Base-by-base conservation (phyloP, 2,113 vertebrate species). In the Brevimyrus niger region DNA sequence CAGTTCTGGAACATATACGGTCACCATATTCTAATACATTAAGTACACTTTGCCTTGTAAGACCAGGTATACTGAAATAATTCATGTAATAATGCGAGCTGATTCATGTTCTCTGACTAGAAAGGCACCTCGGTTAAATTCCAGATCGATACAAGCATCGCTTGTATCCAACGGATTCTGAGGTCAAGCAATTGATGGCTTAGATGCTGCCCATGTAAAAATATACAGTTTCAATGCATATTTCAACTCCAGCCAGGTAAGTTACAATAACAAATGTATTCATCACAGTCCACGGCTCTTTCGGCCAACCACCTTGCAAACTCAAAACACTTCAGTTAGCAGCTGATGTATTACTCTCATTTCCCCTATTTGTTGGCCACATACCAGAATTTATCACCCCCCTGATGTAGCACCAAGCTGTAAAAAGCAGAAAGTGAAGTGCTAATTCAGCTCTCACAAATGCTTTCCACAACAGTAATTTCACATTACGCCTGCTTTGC, bases 271-370 rank as follows among this genome's bases (percentile, higher is more conserved):
- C 89, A 55, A 88, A 61, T 48, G 9, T 84, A 90, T 90, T 88
- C 38, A 83, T 88, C 51, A 83, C 51, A 46, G 15, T 83, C 35
- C 76, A 47, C 8, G 27, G 50, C 69, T 87, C 61, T 55, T 88
- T 88, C 51, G 38, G 89, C 85, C 46, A 38, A 50, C 86, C 23
- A 27, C 86, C 48, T 82, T 58, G 50, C 89, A 83, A 88, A 88
- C 69, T 88, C 51, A 88, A 58, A 83, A 82, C 89, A 58, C 69
- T 90, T 88, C 89, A 88, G 89, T 90, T 90, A 88, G 50, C 48
- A 53, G 48, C 51, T 90, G 89, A 87, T 88, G 46, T 84, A 83
- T 90, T 88, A 58, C 89, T 88, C 48, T 58, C 89, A 46, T 90
- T 48, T 87, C 89, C n/a, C n/a, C 69, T 55, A 88, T 88, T 88